A percentile compares a stretch with the other conserved stretches of the same genome.
phyloP scores from a whole-genome alignment of 2,888 invertebrate species.

The Pelosia muscerda region DNA sequence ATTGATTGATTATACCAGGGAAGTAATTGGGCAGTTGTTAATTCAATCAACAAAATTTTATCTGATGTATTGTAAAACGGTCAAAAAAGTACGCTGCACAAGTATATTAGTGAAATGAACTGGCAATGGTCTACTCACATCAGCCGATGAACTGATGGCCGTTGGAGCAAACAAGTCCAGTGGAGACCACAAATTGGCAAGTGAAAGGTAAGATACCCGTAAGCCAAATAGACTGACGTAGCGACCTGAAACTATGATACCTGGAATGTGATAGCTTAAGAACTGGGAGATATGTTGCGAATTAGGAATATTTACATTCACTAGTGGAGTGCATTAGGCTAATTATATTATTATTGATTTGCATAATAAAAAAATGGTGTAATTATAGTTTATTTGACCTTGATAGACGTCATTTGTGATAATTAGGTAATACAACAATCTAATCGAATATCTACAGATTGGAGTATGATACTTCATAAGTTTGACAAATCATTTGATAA shows the following conservation, averaged over 20 bases:
- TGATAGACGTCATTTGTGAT: conserved; percentile 34
- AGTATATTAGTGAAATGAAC: too few species aligned
- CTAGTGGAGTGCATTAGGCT: too few species aligned
- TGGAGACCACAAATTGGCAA: not conserved
- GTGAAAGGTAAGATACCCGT: too few species aligned
- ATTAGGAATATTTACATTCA: not conserved
- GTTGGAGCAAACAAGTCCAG: not conserved
- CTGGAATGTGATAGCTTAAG: not conserved
- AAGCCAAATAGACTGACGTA: not conserved
- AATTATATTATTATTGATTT: not conserved
- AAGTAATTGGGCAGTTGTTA: not conserved
- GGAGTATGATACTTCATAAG: not conserved
- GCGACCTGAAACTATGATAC: not conserved
- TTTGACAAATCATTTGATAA: not conserved
- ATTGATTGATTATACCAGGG: not conserved
- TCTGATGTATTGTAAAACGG: not conserved
- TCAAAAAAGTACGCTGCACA: too few species aligned
- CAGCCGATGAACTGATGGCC: not conserved
- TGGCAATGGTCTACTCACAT: not conserved
- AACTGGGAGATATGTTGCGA: too few species aligned
- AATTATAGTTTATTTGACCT: conserved; percentile 34
- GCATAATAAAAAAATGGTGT: conserved; percentile 8
- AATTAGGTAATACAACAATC: not conserved
- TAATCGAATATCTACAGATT: not conserved
- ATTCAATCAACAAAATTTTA: not conserved